phyloP scores from a whole-genome alignment of 1,140 invertebrate species.

The Zelostemma sp. region DNA sequence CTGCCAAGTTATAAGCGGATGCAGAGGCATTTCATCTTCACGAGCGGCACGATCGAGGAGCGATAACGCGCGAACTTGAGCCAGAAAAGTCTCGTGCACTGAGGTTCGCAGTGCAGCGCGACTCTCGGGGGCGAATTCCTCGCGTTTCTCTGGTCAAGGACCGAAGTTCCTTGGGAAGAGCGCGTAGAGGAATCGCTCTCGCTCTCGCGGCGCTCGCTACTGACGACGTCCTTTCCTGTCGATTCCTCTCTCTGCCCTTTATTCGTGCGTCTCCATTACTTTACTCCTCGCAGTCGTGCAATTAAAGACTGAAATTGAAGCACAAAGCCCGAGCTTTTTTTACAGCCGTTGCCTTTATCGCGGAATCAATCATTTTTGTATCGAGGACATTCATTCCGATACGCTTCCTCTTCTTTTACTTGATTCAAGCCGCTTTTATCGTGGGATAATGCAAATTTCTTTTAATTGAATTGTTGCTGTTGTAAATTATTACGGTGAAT shows the following conservation, averaged over 20 bases:
- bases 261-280: slow-evolving; percentile 3
- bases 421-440: too few species aligned
- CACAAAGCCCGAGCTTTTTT: not conserved
- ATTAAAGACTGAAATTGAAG: not conserved
- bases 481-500: too few species aligned
- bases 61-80: slow-evolving; percentile 52
- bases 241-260: not conserved
- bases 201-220: slow-evolving; percentile 4
- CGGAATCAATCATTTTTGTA: too few species aligned
- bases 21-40: slow-evolving; percentile 31
- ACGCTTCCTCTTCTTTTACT: too few species aligned
- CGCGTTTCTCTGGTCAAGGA: slow-evolving; percentile 60
- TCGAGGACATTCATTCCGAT: too few species aligned
- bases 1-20: slow-evolving; percentile 10
- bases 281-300: not conserved
- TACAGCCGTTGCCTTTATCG: too few species aligned
- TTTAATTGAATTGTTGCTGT: too few species aligned
- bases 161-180: slow-evolving; percentile 53
- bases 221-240: not conserved
- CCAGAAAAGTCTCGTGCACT: slow-evolving; percentile 46
- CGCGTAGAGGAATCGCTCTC: slow-evolving; percentile 12
- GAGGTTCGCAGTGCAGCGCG: slow-evolving; percentile 28
- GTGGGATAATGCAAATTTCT: too few species aligned
- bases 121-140: slow-evolving; percentile 54
- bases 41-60: slow-evolving; percentile 39